Conservation (phyloP, 2,113 vertebrate genomes). For the Strigops habroptila region DNA sequence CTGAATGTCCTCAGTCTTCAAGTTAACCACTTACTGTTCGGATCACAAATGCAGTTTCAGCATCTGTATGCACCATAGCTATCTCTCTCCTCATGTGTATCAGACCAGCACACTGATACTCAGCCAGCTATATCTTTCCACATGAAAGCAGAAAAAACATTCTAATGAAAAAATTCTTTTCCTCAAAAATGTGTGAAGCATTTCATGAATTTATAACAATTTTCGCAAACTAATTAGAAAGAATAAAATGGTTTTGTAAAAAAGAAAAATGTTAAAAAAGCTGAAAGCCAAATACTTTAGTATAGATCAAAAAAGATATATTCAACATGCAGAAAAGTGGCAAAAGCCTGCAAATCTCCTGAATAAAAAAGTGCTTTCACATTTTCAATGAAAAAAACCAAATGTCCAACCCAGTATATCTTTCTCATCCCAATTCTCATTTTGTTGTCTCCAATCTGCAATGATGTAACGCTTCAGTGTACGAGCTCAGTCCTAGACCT, state of each 20-base stretch:
- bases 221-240: neutral
- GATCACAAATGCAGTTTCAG: neutral
- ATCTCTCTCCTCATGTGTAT: neutral
- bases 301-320: neutral
- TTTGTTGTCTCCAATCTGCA: neutral
- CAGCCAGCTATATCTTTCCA: neutral
- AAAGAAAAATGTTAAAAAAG: neutral
- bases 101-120: neutral
- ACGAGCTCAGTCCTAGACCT: neutral
- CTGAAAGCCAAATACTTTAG: neutral
- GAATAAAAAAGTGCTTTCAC: neutral
- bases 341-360: neutral
- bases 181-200: neutral
- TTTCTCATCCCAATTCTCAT: neutral
- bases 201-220: neutral
- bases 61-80: neutral
- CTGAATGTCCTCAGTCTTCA: slow-evolving; percentile 30
- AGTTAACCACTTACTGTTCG: slow-evolving; percentile 4
- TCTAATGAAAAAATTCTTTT: neutral
- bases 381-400: neutral
- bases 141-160: neutral
- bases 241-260: neutral
- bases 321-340: neutral
- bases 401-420: neutral
- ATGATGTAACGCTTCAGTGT: slow-evolving; percentile 17